Conservation (phyloP, 2,113 vertebrate genomes). For the Myotis brandtii region DNA sequence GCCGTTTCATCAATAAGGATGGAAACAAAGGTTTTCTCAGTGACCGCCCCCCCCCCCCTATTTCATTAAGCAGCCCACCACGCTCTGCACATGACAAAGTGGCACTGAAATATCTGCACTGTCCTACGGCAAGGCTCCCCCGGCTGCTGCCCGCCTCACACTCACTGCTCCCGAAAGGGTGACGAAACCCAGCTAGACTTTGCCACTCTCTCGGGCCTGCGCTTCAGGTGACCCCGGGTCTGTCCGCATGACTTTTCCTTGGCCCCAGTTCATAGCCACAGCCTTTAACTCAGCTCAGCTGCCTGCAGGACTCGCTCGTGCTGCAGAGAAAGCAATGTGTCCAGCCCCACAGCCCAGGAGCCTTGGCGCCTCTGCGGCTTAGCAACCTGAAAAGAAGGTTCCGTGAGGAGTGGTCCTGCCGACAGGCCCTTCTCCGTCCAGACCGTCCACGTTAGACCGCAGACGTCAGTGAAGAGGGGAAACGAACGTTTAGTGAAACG, state of each 20-base stretch:
- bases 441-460: neutral
- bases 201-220: neutral
- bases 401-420: neutral
- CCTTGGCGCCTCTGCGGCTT: too few relatives aligned
- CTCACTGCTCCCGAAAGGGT: neutral
- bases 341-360: neutral
- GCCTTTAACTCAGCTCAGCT: neutral
- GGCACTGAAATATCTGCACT: too few relatives aligned
- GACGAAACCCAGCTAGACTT: fast-evolving
- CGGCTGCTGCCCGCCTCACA: neutral
- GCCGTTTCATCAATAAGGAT: neutral
- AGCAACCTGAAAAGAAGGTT: neutral
- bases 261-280: too few relatives aligned
- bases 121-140: too few relatives aligned
- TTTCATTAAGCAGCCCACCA: neutral
- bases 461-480: neutral
- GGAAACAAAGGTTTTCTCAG: neutral
- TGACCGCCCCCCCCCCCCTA: fast-evolving
- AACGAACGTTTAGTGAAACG: neutral
- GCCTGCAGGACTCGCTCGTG: neutral
- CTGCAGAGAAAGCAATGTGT: neutral
- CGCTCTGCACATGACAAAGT: neutral
- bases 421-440: neutral
- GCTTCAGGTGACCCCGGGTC: too few relatives aligned
- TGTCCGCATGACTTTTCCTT: neutral